These are phyloP conservation scores for Moxostoma hubbsi DNA, from an alignment of 2,797 vertebrate genomes.

Conservation along the genomic window DNA sequence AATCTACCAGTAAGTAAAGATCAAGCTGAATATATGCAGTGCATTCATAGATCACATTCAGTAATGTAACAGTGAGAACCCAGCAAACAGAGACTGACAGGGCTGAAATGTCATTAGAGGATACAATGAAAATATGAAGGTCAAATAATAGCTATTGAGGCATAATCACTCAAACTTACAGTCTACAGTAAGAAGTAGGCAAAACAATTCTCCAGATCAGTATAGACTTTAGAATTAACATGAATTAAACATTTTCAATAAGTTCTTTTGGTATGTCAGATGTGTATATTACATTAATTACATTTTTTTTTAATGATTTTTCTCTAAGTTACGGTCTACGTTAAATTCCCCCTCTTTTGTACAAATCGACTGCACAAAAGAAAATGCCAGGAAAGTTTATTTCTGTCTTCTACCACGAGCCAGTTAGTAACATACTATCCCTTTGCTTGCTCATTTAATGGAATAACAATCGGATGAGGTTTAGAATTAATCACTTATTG, in stretches of 20 bases:
- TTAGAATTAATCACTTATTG: constrained; percentile 62
- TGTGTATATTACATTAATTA: constrained; percentile 37
- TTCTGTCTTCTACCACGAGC: background rate
- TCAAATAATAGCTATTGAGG: constrained; percentile 38
- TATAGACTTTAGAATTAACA: constrained; percentile 45
- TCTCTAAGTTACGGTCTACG: constrained; percentile 17
- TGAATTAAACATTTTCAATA: constrained; percentile 35
- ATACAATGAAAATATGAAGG: background rate
- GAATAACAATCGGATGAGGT: constrained; percentile 63
- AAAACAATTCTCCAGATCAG: constrained; percentile 19
- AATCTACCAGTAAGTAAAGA: constrained; percentile 36
- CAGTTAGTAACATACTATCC: constrained; percentile 48
- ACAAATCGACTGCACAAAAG: constrained; percentile 50
- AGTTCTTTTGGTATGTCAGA: constrained; percentile 33
- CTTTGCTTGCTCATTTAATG: constrained; percentile 51
- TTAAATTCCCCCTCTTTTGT: constrained; percentile 65
- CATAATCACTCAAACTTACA: constrained; percentile 44
- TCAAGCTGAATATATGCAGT: background rate
- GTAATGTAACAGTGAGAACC: background rate
- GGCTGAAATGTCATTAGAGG: background rate
- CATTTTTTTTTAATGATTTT: constrained; percentile 13
- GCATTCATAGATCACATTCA: constrained; percentile 6
- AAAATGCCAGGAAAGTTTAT: background rate
- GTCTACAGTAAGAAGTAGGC: constrained; percentile 41
- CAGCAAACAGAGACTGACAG: constrained; percentile 10